Conservation (phyloP, 2,888 invertebrate genomes). For the Yponomeuta cagnagella region DNA sequence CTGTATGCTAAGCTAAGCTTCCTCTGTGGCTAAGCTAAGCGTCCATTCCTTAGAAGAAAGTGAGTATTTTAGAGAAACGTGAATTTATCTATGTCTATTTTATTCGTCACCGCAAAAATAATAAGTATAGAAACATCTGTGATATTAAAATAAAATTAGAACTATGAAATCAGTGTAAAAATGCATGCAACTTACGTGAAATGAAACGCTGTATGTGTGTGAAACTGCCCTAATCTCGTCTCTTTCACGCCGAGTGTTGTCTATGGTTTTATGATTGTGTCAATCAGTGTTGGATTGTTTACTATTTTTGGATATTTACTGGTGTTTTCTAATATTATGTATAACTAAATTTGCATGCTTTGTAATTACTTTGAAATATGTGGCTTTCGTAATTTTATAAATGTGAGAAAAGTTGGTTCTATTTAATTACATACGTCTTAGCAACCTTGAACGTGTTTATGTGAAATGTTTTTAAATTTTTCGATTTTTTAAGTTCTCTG, state of each 20-base stretch:
- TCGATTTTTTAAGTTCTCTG: constrained; percentile 34
- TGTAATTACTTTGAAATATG: background rate
- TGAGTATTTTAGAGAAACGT: too few relatives aligned
- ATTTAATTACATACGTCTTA: constrained; percentile 24
- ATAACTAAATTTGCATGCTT: background rate
- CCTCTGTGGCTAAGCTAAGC: background rate
- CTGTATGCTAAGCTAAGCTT: background rate
- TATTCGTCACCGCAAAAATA: too few relatives aligned
- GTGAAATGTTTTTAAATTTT: constrained; percentile 52
- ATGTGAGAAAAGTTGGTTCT: background rate
- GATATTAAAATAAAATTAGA: too few relatives aligned
- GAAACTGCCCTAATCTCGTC: constrained; percentile 36
- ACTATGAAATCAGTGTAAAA: too few relatives aligned
- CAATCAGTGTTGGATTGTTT: constrained; percentile 59
- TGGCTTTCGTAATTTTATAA: background rate
- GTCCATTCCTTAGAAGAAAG: too few relatives aligned
- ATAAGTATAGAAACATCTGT: too few relatives aligned
- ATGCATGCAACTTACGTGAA: constrained; percentile 29
- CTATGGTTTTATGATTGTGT: constrained; percentile 71
- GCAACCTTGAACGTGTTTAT: constrained; percentile 57
- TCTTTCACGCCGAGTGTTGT: constrained; percentile 60
- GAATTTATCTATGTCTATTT: too few relatives aligned
- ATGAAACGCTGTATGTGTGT: constrained; percentile 34
- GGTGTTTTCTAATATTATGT: constrained; percentile 17
- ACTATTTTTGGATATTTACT: constrained; percentile 49